phyloP scores from a whole-genome alignment of 2,113 vertebrate genomes.

The Bufo bufo region DNA sequence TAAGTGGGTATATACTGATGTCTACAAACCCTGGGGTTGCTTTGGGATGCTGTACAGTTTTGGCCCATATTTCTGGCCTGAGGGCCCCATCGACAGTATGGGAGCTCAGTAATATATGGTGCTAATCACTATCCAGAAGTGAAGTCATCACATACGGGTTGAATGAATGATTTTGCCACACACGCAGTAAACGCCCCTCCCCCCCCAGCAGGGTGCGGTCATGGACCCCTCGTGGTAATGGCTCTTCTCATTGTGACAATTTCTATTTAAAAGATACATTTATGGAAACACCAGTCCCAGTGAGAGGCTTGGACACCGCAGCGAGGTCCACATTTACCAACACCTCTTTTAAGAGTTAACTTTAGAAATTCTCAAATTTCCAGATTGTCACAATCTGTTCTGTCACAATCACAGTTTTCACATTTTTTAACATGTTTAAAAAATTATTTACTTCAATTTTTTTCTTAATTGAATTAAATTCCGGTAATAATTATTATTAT shows the following conservation, averaged over 20 bases:
- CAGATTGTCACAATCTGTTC: too few species aligned
- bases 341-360: too few species aligned
- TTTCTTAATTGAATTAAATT: too few species aligned
- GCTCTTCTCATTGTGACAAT: background rate
- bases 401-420: too few species aligned
- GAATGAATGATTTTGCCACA: background rate
- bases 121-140: background rate
- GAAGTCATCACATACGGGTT: background rate
- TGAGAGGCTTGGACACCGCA: too few species aligned
- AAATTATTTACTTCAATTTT: too few species aligned
- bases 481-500: too few species aligned
- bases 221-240: background rate
- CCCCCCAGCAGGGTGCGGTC: slow-evolving; percentile 21
- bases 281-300: background rate
- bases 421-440: too few species aligned
- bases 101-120: background rate
- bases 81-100: background rate
- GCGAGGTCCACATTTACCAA: too few species aligned
- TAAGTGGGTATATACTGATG: too few species aligned
- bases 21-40: too few species aligned
- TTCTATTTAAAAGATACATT: background rate
- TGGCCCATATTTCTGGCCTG: background rate
- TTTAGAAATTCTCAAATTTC: too few species aligned
- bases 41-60: background rate
- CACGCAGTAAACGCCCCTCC: background rate